Evolutionary conservation across 2,113 vertebrate genomes (phyloP), one percentile per base, ranked within the genome.

Genomic region (Oryzias melastigma): DNA sequence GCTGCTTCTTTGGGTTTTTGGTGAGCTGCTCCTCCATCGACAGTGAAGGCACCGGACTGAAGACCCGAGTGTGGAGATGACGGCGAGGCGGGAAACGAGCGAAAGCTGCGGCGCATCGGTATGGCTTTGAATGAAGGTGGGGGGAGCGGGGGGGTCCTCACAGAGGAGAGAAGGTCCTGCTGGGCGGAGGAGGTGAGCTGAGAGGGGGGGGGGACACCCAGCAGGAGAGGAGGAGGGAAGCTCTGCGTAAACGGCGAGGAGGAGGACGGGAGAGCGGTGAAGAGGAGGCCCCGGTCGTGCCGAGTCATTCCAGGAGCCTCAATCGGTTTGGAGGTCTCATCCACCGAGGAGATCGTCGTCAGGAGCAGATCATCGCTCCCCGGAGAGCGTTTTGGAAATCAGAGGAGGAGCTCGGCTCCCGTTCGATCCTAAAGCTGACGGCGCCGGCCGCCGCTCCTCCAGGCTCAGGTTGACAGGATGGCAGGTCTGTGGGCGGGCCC

Each of bases 141-240:
- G 60, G 49, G 53, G 45, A 90, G 35, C 41, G 91, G 91, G 48
- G 70, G 81, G 94, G 93, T 95, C 95, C 96, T 97, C 96, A 98
- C 46, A 87, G 96, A 98, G 95, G 96, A 96, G 94, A 86, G 87
- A 92, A 78, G 85, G 82, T 94, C 93, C 91, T 90, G 89, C 42
- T 4, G 53, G 88, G 84, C 76, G 47, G 68, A 59, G 56, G 52
- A 65, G 7, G 0, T 14, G 57, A 49, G 5, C 47, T 5, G 47
- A 22, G 18, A 49, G 5, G 5, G 35, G 18, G 19, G 10, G 7
- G 10, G 10, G 10, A 48, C 8, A 35, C 18, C 41, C 27, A 42
- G 42, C 18, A 45, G 44, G 6, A 16, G 44, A 42, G 35, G 14
- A 42, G 5, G 24, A 12, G 27, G 47, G 19, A 40, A 13, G 59